Evolutionary conservation across 2,113 vertebrate genomes (phyloP).

Genomic region (Sardina pilchardus): DNA sequence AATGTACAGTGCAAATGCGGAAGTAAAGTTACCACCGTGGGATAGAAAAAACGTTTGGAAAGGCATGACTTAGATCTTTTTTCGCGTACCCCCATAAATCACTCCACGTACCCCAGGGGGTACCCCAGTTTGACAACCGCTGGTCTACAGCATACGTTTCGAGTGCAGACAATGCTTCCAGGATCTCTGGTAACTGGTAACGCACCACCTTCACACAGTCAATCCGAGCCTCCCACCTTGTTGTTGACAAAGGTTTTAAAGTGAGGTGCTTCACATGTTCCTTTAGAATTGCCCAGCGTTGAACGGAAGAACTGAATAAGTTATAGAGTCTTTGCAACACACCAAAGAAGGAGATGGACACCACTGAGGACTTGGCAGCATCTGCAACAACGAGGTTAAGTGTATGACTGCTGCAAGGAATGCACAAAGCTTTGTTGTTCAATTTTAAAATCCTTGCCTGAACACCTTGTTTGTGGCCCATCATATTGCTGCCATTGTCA

Average conservation of each 20-base stretch:
- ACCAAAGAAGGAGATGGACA: not conserved
- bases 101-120: no score
- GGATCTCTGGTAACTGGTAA: slow-evolving; percentile 34
- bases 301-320: slow-evolving; percentile 34
- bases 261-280: slow-evolving; percentile 39
- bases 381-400: not conserved
- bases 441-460: slow-evolving; percentile 39
- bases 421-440: slow-evolving; percentile 22
- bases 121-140: no score
- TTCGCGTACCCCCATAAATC: no score
- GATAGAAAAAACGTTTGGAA: no score
- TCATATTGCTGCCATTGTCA: slow-evolving; percentile 43
- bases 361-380: not conserved
- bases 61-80: no score
- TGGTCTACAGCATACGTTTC: slow-evolving; percentile 18
- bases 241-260: slow-evolving; percentile 38
- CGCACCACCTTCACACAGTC: slow-evolving; percentile 37
- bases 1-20: no score
- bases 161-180: slow-evolving; percentile 37
- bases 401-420: slow-evolving; percentile 24
- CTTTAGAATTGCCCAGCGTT: slow-evolving; percentile 35
- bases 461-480: slow-evolving; percentile 39
- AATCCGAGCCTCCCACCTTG: slow-evolving; percentile 39
- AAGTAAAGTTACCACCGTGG: no score
- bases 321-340: not conserved